phyloP scores from a whole-genome alignment of 2,888 invertebrate genomes.

The Drosophila setosimentum region DNA sequence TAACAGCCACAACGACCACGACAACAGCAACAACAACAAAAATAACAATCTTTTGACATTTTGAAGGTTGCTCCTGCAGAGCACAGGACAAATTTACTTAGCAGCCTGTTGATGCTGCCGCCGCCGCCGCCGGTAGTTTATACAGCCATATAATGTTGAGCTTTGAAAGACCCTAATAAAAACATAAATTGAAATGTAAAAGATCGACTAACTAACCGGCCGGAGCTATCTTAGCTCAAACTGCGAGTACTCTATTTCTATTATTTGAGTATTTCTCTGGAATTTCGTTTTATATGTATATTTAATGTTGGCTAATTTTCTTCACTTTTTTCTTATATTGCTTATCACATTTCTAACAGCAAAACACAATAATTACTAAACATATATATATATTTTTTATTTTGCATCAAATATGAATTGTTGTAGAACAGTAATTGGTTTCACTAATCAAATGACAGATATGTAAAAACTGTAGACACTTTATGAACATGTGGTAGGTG shows the following conservation, averaged over 20 bases:
- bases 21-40: conserved; percentile 11
- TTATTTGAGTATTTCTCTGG: not conserved
- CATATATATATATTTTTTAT: not conserved
- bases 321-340: not conserved
- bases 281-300: not conserved
- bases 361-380: not conserved
- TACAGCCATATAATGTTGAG: conserved; percentile 29
- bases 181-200: conserved; percentile 54
- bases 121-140: conserved; percentile 57
- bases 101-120: conserved; percentile 43
- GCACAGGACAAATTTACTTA: conserved; percentile 39
- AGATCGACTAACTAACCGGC: conserved; percentile 18
- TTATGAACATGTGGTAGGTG: not conserved
- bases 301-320: not conserved
- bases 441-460: not conserved
- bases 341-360: not conserved
- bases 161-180: conserved; percentile 14
- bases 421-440: too few species aligned
- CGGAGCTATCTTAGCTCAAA: not conserved
- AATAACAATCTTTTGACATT: conserved; percentile 66
- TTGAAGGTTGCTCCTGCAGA: conserved; percentile 53
- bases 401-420: not conserved
- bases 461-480: not conserved
- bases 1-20: conserved; percentile 9
- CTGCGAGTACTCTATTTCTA: not conserved